These are phyloP conservation scores for Stomatorhinus walkeri DNA, from an alignment of 2,797 vertebrate genomes.

Conservation along the genomic window DNA sequence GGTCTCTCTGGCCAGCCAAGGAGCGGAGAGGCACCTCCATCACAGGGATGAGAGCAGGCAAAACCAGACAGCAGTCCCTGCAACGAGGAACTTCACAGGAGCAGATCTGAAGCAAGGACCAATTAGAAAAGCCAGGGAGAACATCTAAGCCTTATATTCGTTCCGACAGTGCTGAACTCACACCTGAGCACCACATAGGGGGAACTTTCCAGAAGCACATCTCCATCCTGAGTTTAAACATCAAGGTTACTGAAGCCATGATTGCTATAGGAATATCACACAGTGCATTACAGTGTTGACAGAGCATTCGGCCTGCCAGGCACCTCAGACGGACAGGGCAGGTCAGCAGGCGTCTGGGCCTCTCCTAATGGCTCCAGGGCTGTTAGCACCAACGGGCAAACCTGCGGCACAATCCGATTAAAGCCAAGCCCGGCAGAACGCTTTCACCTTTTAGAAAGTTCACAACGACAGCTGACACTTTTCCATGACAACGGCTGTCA, in stretches of 20 bases:
- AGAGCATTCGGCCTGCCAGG: not conserved
- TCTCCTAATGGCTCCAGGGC: not conserved
- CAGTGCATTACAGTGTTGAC: not conserved
- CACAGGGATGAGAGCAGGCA: not conserved
- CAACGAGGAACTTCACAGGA: not conserved
- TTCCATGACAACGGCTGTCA: not conserved
- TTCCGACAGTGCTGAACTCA: not conserved
- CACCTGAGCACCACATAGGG: not conserved
- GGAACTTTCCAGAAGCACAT: not conserved
- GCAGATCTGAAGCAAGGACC: not conserved
- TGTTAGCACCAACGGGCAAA: not conserved
- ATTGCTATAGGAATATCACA: not conserved
- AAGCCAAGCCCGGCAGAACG: not conserved
- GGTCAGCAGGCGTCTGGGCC: not conserved
- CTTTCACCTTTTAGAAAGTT: not conserved
- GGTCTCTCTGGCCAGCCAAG: not conserved
- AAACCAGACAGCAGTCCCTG: not conserved
- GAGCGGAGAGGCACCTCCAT: not conserved
- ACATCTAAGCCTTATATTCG: not conserved
- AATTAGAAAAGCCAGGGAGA: constrained; percentile 14
- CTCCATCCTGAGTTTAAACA: not conserved
- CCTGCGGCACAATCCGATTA: not conserved
- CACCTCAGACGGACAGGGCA: not conserved
- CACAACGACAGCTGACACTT: not conserved
- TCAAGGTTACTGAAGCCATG: not conserved